A percentile compares a stretch with the other conserved stretches of the same genome.
These are phyloP conservation scores for Adoxophyes honmai DNA, from an alignment of 1,140 invertebrate genomes.

Conservation along the genomic window DNA sequence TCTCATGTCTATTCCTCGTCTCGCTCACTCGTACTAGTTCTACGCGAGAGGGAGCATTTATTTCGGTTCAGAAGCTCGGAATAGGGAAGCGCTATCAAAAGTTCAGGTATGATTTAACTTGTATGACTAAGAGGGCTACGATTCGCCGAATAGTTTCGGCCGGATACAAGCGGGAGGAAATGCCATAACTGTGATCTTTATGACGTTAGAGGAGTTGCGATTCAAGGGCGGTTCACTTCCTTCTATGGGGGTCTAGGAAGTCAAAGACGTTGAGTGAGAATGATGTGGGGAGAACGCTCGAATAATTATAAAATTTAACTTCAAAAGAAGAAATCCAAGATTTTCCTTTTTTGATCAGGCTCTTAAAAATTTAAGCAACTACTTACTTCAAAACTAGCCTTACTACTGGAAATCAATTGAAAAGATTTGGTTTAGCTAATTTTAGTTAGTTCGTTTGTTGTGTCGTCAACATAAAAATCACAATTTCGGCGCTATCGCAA, in stretches of 20 bases:
- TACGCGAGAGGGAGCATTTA: neutral
- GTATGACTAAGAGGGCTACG: conserved; percentile 39
- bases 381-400: too few relatives aligned
- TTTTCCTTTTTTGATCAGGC: too few relatives aligned
- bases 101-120: conserved; percentile 19
- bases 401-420: too few relatives aligned
- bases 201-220: conserved; percentile 18
- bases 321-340: too few relatives aligned
- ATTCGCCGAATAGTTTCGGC: conserved; percentile 29
- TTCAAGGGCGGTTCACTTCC: conserved; percentile 11
- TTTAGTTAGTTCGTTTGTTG: too few relatives aligned
- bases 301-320: too few relatives aligned
- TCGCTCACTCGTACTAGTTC: neutral
- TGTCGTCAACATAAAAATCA: too few relatives aligned
- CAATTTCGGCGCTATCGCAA: too few relatives aligned
- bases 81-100: neutral
- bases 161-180: conserved; percentile 34
- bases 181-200: conserved; percentile 26
- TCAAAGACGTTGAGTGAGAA: too few relatives aligned
- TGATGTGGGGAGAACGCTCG: too few relatives aligned
- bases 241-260: neutral
- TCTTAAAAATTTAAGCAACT: too few relatives aligned
- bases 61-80: neutral
- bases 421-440: too few relatives aligned
- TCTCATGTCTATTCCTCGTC: neutral